Evolutionary conservation across 2,113 vertebrate species (phyloP).

Genomic region (Seriola dumerili): DNA sequence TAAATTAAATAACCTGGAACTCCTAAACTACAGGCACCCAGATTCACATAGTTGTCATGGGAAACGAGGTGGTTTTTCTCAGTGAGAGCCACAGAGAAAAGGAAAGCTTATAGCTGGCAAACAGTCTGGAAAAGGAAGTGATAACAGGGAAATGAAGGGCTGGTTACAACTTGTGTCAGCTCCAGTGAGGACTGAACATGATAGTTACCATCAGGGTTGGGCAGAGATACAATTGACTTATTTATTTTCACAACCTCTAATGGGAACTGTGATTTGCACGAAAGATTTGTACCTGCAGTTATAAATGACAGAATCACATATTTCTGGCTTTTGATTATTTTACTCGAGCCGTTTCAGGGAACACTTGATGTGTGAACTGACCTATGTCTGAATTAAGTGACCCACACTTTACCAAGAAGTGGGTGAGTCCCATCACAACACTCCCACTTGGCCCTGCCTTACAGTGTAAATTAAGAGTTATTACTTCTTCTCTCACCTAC

Average conservation of each 20-base stretch:
- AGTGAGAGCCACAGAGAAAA: slow-evolving; percentile 1
- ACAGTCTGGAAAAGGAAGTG: slow-evolving; percentile 59
- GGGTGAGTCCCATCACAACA: neutral
- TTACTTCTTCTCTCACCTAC: slow-evolving; percentile 29
- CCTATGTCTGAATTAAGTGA: neutral
- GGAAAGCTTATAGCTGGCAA: slow-evolving; percentile 56
- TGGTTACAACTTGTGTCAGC: slow-evolving; percentile 57
- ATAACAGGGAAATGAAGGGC: slow-evolving; percentile 49
- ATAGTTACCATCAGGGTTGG: slow-evolving; percentile 21
- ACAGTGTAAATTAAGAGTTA: neutral
- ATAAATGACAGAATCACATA: neutral
- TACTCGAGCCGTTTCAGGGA: neutral
- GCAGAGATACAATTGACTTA: slow-evolving; percentile 9
- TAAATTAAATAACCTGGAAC: slow-evolving; percentile 10
- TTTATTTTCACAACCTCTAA: slow-evolving; percentile 9
- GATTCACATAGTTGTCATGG: slow-evolving; percentile 20
- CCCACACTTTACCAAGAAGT: neutral
- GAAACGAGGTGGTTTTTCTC: slow-evolving; percentile 27
- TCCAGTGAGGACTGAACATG: slow-evolving; percentile 22
- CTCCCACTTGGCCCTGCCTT: neutral
- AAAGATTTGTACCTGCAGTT: neutral
- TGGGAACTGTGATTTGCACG: slow-evolving; percentile 19
- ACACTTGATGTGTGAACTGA: slow-evolving; percentile 2
- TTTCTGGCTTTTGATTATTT: neutral
- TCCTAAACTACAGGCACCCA: neutral